Evolutionary conservation across 2,797 vertebrate genomes (phyloP), one percentile per base, ranked within the genome.

Genomic region (Thunnus albacares): DNA sequence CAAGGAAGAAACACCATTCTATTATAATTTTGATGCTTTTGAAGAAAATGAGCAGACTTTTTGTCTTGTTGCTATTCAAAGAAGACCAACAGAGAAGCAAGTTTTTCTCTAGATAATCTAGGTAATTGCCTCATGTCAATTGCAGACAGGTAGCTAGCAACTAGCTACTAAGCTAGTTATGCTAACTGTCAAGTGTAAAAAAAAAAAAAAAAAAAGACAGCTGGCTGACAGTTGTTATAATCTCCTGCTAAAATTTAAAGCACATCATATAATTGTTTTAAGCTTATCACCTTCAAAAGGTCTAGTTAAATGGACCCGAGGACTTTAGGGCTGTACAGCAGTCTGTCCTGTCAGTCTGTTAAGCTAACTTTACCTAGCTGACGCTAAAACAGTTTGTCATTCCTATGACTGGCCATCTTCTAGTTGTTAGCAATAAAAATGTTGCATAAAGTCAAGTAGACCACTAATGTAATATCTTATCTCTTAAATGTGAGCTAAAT

Each of bases 241-340:
- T 20, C 65, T 9, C 26, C 18, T n/a, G 13, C 52, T 66, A 56
- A 68, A 68, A 22, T 60, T 59, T 59, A 49, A 35, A 71, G 56
- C 43, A 17, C 10, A 20, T 38, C 14, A 28, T 41, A 28, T 61
- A 10, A 61, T 11, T 4, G 24, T 41, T 17, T 41, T 14, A 58
- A 20, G 11, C 7, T 26, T 7, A 65, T 69, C 4, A 28, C 14
- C 24, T 64, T 41, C 38, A 41, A 41, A 56, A 26, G n/a, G 41
- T 69, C 66, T 49, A 28, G 41, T 52, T 45, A 33, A 6, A 6
- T 15, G 38, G 52, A 45, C 22, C 66, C 43, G 3, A 24, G 24
- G 28, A n/a, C 33, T 62, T 62, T 55, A 49, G 49, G 22, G 62
- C 53, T 38, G 30, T 33, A 30, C 3, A 30, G 28, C 5, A 30